A percentile compares a stretch with the other conserved stretches of the same genome.
phyloP scores from a whole-genome alignment of 2,113 vertebrate species.

The Gasterosteus nipponicus region DNA sequence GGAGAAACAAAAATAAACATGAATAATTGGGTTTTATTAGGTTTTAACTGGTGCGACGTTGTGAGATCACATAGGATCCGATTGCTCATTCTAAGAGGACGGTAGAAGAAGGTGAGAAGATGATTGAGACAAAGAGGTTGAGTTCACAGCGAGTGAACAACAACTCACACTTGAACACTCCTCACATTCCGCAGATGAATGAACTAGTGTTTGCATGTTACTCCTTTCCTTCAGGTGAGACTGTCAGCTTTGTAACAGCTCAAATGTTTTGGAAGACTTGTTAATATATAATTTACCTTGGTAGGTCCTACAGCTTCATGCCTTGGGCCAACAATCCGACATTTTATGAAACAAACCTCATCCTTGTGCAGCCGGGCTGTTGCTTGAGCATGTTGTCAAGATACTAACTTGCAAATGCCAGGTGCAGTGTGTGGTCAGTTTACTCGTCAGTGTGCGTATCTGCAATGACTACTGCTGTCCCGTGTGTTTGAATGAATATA shows the following conservation, averaged over 20 bases:
- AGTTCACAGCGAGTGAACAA: conserved; percentile 25
- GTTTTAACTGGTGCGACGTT: background rate
- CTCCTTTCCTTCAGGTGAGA: conserved; percentile 36
- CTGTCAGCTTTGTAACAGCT: conserved; percentile 17
- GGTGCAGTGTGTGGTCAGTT: background rate
- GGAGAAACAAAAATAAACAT: background rate
- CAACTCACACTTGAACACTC: conserved; percentile 28
- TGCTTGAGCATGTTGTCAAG: background rate
- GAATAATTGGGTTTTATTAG: background rate
- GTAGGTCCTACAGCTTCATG: conserved; percentile 16
- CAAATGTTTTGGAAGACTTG: conserved; percentile 39
- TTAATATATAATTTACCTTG: conserved; percentile 11
- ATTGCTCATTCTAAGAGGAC: background rate
- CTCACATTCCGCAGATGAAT: conserved; percentile 56
- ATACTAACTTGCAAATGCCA: background rate
- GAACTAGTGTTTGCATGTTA: conserved; percentile 58
- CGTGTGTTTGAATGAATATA: background rate
- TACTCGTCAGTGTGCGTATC: background rate
- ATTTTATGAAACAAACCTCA: background rate
- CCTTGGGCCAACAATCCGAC: conserved; percentile 5
- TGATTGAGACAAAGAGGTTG: background rate
- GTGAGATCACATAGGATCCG: background rate
- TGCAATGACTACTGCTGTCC: background rate
- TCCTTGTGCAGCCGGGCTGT: background rate
- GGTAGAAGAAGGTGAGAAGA: background rate